Base-by-base conservation (phyloP, 2,888 invertebrate genomes). In the Drosophila recens region DNA sequence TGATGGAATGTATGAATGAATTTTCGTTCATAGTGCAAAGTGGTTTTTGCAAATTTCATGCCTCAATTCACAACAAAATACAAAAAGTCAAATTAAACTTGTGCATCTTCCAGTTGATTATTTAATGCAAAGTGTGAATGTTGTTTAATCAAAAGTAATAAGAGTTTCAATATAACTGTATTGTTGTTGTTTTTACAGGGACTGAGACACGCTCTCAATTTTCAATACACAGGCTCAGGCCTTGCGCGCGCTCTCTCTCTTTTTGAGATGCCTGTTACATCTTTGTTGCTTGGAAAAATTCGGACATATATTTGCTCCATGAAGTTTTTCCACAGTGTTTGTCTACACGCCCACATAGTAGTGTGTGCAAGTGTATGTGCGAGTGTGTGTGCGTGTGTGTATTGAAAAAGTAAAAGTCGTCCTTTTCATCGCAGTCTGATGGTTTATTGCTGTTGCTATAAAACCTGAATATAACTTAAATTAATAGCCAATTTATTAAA, bases 271-370 rank as follows among this genome's bases (percentile, higher is more conserved):
- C 80, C 78, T 78, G 78, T 87, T 82, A 82, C 82, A 82, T 82
- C 82, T 82, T 87, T 84, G 80, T 81, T 81, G 82, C 82, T 82
- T 82, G 87, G 87, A 82, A 82, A 87, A 87, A 70, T 71, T 77
- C 43, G 63, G 80, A 72, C 61, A 68, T 75, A 46, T 54, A 71
- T 79, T 75, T 75, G 75, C 75, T 73, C 68, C 74, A 69, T 75
- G 74, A 83, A 85, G 84, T 87, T 87, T 78, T 88, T 79, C 79
- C 87, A 76, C 87, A 79, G 76, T 88, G 89, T 87, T 82, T 85
- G 84, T 86, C 89, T 85, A 88, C 84, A 85, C 84, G 84, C 84
- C 84, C 84, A 85, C 84, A 80, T 83, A 71, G 75, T 63, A 72
- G 78, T 63, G 69, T 64, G 56, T 67, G 72, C 51, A 13, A 15